phyloP scores from a whole-genome alignment of 1,140 invertebrate species.

The Trichomalopsis sarcophagae region DNA sequence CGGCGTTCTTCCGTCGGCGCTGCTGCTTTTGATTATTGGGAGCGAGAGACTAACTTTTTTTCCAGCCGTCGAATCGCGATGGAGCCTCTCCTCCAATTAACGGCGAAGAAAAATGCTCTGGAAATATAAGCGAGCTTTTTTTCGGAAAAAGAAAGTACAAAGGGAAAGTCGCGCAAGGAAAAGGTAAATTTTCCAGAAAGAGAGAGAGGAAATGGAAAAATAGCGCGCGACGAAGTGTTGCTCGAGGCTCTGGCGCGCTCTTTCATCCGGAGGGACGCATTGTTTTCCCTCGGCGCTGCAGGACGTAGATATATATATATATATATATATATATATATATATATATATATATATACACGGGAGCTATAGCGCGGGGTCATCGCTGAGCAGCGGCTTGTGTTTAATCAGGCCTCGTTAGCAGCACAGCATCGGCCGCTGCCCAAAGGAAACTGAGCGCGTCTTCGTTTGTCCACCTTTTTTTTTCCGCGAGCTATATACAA shows the following conservation, averaged over 20 bases:
- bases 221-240: constrained; percentile 11
- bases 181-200: not conserved
- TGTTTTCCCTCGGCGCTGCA: not conserved
- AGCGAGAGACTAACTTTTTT: too few species aligned
- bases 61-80: too few species aligned
- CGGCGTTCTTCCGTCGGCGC: not conserved
- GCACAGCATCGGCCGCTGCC: constrained; percentile 35
- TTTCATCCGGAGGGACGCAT: not conserved
- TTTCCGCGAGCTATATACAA: not conserved
- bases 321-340: too few species aligned
- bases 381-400: constrained; percentile 47
- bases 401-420: constrained; percentile 58
- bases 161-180: constrained; percentile 4
- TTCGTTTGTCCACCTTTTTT: not conserved
- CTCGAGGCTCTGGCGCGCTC: constrained; percentile 3
- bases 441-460: constrained; percentile 1
- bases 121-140: too few species aligned
- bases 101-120: too few species aligned
- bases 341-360: too few species aligned
- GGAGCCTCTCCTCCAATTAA: too few species aligned
- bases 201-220: not conserved
- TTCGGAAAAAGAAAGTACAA: not conserved
- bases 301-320: too few species aligned
- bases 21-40: too few species aligned
- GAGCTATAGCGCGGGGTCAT: not conserved